Percentiles rank a stretch among this genome's conserved stretches.
phyloP scores from a whole-genome alignment of 2,888 invertebrate species.

The Coelogynopora nodosa region DNA sequence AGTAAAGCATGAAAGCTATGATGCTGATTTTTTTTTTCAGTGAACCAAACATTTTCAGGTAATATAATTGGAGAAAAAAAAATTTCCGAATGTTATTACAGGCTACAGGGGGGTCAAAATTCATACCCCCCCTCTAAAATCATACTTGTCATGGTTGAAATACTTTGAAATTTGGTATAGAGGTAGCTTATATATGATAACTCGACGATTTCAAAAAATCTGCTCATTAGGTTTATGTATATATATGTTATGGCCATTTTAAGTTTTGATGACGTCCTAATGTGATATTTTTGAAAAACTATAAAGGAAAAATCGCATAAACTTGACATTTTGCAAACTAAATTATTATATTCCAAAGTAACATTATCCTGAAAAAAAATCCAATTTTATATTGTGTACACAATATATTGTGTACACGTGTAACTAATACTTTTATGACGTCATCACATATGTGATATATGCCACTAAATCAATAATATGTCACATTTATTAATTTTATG shows the following conservation, averaged over 20 bases:
- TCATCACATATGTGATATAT: too few species aligned
- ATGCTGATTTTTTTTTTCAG: too few species aligned
- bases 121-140: neutral
- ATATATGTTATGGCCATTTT: neutral
- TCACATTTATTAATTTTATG: too few species aligned
- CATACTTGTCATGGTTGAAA: neutral
- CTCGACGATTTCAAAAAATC: neutral
- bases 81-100: neutral
- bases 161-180: neutral
- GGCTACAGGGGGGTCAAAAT: neutral
- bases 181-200: neutral
- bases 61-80: too few species aligned
- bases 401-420: too few species aligned
- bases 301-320: neutral
- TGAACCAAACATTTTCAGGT: too few species aligned
- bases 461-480: too few species aligned
- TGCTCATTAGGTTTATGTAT: neutral
- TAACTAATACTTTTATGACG: too few species aligned
- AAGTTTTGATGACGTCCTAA: neutral
- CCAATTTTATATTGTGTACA: too few species aligned
- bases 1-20: too few species aligned
- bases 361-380: neutral
- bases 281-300: too few species aligned
- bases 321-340: neutral
- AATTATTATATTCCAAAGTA: neutral